Evolutionary conservation across 2,888 invertebrate species (phyloP).

Genomic region (Homarus gammarus): DNA sequence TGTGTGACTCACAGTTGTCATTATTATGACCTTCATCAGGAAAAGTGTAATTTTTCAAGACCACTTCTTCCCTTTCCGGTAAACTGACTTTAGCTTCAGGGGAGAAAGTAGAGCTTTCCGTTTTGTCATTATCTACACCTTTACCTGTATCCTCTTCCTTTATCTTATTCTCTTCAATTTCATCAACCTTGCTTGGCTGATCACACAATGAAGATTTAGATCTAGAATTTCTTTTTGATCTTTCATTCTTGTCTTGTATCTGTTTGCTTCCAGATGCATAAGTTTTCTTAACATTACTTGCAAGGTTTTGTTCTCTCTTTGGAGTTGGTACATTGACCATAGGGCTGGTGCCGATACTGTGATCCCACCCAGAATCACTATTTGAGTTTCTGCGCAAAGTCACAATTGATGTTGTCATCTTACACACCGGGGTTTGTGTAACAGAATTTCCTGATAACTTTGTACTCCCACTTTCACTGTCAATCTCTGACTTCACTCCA

Average conservation of each 20-base stretch:
- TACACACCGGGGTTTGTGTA: background rate
- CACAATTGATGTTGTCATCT: background rate
- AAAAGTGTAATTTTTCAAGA: background rate
- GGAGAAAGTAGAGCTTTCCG: background rate
- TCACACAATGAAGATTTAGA: background rate
- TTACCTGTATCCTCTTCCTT: background rate
- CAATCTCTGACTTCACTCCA: background rate
- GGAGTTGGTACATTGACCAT: background rate
- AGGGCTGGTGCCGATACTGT: background rate
- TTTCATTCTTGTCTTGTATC: background rate
- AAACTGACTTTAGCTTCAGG: background rate
- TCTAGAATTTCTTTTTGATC: background rate
- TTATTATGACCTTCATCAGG: background rate
- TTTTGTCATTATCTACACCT: background rate
- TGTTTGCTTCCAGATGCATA: conserved; percentile 45
- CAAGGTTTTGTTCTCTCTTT: conserved; percentile 8
- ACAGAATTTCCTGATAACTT: conserved; percentile 1
- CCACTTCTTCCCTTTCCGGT: background rate
- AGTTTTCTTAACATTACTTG: conserved; percentile 47
- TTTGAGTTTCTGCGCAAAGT: conserved; percentile 1
- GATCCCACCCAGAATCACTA: background rate
- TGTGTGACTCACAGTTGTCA: background rate
- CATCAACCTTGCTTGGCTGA: background rate
- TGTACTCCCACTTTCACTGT: conserved; percentile 19
- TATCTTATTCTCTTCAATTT: background rate